Base-by-base conservation (phyloP, 2,888 invertebrate species). In the Drosophila mimetica region DNA sequence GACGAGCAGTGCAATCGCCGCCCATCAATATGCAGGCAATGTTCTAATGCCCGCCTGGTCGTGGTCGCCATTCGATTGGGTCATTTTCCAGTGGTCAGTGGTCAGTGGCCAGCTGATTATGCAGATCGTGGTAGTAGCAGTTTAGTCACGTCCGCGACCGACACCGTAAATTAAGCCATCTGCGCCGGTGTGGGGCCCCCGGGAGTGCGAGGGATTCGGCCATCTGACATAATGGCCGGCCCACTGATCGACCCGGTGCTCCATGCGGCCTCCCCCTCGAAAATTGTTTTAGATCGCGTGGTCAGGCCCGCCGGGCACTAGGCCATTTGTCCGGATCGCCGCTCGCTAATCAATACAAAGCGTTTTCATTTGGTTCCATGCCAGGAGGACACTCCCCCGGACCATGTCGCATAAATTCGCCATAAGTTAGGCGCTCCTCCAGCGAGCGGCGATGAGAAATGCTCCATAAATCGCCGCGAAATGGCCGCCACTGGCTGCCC, bases 21-120 rank as follows among this genome's bases (percentile, higher is more conserved):
- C 36, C 48, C 81, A 86, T 83, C 86, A 83, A 86, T 83, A 83
- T 83, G 85, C 87, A 84, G 70, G 36, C 44, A 74, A 53, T 81
- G 83, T 84, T 86, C 83, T 84, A 75, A 52, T 66, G 46, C 9
- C 74, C 74, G 63, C 64, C 14, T 71, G 83, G 57, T 58, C 32
- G 34, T 72, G 74, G 60, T 50, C 13, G 60, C 53, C 66, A 53
- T 30, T 60, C 37, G 11, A 36, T 46, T 53, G 13, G 60, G 39
- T 28, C 54, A 16, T 50, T 48, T 54, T 42, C 46, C 50, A 54
- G 63, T 52, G 51, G 28, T 36, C 51, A 54, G 81, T 52, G 50
- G 41, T 50, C 51, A 51, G 79, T 75, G 75, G 79, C 71, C 36
- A 54, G 60, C 60, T 71, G 78, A 82, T 53, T 47, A 66, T 44